Evolutionary conservation across 1,140 invertebrate genomes (phyloP), one percentile per base, ranked within the genome.

Genomic region (Cotesia vestalis): DNA sequence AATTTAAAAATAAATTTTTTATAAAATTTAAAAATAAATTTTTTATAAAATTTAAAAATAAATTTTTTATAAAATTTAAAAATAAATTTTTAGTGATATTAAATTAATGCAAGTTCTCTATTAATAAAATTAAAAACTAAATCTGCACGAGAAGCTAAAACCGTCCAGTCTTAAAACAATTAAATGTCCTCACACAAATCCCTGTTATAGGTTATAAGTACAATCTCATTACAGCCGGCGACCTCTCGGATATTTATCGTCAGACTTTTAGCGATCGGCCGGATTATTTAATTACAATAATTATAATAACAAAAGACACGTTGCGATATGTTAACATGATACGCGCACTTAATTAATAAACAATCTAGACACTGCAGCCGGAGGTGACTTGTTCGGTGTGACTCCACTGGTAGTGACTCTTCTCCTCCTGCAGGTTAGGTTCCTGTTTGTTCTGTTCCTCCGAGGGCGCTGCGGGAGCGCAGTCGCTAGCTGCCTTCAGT

Each of bases 371-470:
- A 78, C 89, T 89, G 78, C 88, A 90, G 36, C 88, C 88, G 35
- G 88, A 87, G 8, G 88, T 83, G 4, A 89, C 86, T 80, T 89
- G 87, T 71, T 89, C 87, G 64, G 79, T 86, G 66, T 88, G 87
- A 71, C 84, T 88, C 89, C 89, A 90, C 20, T 87, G 83, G 73
- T 84, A 89, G 67, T 89, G 87, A 63, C 84, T 88, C 51, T 85
- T 83, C 20, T 85, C 82, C 34, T 81, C 78, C 35, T 78, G 77
- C 64, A 78, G 69, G 27, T 76, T 63, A 6, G 6, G 40, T 46
- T 46, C 6, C 11, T 46, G 40, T 46, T 46, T 2, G 6, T 46
- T 6, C 5, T 46, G 40, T 46, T 46, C 6, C 5, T 46, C 6
- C 5, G 4, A 6, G 4, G 40, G 6, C 11, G 40, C 11, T 46